phyloP scores from a whole-genome alignment of 2,113 vertebrate genomes.

The Hystrix cristata region DNA sequence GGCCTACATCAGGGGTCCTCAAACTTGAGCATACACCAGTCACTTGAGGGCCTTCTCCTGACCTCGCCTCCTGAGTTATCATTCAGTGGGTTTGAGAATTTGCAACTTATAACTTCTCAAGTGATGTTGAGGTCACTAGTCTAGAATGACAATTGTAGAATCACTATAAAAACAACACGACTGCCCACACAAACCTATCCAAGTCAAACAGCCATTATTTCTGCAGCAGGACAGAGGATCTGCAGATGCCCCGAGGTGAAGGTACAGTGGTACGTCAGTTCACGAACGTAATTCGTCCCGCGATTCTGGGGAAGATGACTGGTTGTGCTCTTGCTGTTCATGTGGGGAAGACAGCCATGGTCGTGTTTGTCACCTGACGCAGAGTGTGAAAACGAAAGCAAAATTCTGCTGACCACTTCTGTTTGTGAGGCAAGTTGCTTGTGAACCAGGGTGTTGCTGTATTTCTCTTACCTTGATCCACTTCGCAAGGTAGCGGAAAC shows the following conservation, averaged over 20 bases:
- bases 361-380: not conserved
- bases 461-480: not conserved
- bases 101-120: not conserved
- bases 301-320: not conserved
- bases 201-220: not conserved
- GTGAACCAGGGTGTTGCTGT: not conserved
- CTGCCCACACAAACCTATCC: not conserved
- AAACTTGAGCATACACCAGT: not conserved
- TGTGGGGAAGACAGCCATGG: not conserved
- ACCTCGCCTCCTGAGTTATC: not conserved
- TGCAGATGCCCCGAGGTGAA: not conserved
- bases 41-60: not conserved
- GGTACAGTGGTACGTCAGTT: not conserved
- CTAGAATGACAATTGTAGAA: not conserved
- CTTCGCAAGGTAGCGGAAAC: not conserved
- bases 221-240: not conserved
- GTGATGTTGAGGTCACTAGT: not conserved
- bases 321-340: not conserved
- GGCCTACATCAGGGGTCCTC: not conserved
- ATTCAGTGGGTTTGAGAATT: not conserved
- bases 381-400: not conserved
- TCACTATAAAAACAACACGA: not conserved
- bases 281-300: not conserved
- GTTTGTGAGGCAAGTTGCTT: not conserved
- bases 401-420: not conserved